Conservation (phyloP, 2,888 invertebrate genomes). For the Achlya flavicornis region DNA sequence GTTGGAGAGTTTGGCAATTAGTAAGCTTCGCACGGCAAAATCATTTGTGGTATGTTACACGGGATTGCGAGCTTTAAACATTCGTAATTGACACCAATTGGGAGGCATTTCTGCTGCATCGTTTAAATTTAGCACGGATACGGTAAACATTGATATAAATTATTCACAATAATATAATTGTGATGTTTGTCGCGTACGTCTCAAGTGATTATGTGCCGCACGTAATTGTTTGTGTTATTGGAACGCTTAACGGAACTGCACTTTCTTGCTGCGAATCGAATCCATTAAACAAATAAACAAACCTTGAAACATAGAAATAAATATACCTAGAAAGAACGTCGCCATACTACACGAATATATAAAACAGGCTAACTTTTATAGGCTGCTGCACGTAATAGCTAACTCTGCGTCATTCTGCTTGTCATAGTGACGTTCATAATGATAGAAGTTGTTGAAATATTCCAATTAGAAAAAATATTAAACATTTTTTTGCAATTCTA, state of each 20-base stretch:
- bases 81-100: slow-evolving; percentile 3
- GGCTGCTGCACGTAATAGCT: too few relatives aligned
- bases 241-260: slow-evolving; percentile 60
- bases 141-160: slow-evolving; percentile 2
- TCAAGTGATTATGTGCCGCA: slow-evolving; percentile 25
- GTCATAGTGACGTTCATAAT: too few relatives aligned
- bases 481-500: too few relatives aligned
- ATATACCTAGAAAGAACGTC: too few relatives aligned
- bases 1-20: slow-evolving; percentile 7
- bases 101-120: neutral
- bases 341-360: too few relatives aligned
- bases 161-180: neutral
- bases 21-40: neutral
- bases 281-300: slow-evolving; percentile 35
- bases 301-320: too few relatives aligned
- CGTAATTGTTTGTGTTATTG: slow-evolving; percentile 43
- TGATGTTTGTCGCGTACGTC: slow-evolving; percentile 27
- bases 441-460: too few relatives aligned
- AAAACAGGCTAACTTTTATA: too few relatives aligned
- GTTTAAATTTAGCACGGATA: neutral
- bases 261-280: slow-evolving; percentile 51
- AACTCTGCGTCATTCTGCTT: too few relatives aligned
- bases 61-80: neutral
- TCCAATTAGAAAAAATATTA: too few relatives aligned
- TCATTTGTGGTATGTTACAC: neutral